Percentiles rank a stretch among this genome's conserved stretches.
Evolutionary conservation across 1,140 invertebrate genomes (phyloP).

Genomic region (Diplogasteroides magnus): DNA sequence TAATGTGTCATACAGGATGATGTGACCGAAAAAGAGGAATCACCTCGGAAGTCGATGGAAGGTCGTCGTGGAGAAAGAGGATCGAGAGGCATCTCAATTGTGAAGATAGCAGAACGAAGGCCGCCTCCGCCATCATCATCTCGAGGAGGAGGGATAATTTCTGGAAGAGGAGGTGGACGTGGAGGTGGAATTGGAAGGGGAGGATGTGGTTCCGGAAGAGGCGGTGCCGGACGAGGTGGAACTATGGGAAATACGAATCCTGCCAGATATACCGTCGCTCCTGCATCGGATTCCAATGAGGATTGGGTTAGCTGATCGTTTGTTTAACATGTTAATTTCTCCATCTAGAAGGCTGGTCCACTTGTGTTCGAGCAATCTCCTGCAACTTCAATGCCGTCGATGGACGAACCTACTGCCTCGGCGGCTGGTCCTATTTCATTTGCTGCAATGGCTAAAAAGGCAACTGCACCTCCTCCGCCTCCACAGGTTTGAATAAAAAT

Average conservation of each 20-base stretch:
- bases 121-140: neutral
- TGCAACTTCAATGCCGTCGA: neutral
- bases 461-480: neutral
- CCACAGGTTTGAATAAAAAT: no score
- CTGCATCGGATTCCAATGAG: no score
- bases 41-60: constrained; percentile 1
- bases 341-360: neutral
- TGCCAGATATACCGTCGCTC: no score
- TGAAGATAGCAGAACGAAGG: neutral
- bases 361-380: neutral
- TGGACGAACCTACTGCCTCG: neutral
- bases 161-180: neutral
- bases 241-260: no score
- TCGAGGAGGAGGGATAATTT: constrained; percentile 9
- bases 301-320: no score
- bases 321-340: no score
- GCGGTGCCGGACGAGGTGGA: no score
- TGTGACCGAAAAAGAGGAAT: constrained; percentile 6
- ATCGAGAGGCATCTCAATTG: neutral
- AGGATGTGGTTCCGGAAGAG: no score
- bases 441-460: neutral
- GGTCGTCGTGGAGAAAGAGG: neutral
- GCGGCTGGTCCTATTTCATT: neutral
- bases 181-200: constrained; percentile 17
- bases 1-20: constrained; percentile 5